Conservation (phyloP, 1,140 invertebrate species). For the Macrobrachium nipponense region DNA sequence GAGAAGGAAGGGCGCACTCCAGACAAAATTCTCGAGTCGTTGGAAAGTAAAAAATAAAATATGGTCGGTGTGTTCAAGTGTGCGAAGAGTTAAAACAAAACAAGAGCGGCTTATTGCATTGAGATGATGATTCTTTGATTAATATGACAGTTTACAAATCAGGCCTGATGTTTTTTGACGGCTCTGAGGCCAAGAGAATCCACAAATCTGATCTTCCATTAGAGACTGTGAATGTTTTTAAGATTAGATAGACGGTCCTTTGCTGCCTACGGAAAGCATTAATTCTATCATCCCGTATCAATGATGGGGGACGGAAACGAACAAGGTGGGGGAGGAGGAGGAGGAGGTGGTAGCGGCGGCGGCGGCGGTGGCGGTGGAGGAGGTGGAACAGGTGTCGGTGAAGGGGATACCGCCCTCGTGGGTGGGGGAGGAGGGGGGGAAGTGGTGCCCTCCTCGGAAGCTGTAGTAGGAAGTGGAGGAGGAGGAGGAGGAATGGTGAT, state of each 20-base stretch:
- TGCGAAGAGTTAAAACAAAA: no score
- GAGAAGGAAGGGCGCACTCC: no score
- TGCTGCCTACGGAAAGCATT: background rate
- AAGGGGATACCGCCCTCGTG: background rate
- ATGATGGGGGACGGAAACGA: conserved; percentile 57
- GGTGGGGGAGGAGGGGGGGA: conserved; percentile 22
- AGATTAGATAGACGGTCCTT: conserved; percentile 33
- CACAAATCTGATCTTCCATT: conserved; percentile 52
- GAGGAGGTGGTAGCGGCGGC: background rate
- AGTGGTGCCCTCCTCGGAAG: background rate
- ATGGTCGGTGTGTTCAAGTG: no score
- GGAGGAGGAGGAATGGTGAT: background rate
- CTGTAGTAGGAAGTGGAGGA: background rate
- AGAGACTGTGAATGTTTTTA: conserved; percentile 19
- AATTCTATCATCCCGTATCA: conserved; percentile 9
- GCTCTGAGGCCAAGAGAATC: no score
- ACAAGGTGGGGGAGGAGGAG: conserved; percentile 36
- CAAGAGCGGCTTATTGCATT: no score
- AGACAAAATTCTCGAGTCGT: no score
- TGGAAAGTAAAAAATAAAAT: no score
- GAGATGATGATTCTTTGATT: no score
- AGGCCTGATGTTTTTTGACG: no score
- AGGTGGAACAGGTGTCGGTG: conserved; percentile 45
- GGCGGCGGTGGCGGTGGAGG: conserved; percentile 24
- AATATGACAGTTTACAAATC: no score